Base-by-base conservation (phyloP, 2,888 invertebrate species). In the Sinhomidia bicolor region DNA sequence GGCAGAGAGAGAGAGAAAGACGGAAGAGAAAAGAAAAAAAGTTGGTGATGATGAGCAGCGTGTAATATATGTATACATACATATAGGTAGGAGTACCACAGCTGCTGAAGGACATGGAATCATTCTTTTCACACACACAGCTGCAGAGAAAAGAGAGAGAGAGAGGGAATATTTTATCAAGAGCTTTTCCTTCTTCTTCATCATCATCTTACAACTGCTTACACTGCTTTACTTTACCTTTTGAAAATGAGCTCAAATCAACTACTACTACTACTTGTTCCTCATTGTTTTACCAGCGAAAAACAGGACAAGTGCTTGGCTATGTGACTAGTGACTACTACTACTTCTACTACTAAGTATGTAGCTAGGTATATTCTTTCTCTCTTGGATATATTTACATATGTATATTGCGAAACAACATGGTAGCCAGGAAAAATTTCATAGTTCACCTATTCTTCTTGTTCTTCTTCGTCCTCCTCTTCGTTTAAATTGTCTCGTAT, bases 51-150 rank as follows among this genome's bases (percentile, higher is more conserved):
- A 82, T 76, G 85, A 85, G 36, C 51, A 71, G 62, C 65, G 20
- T 47, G 51, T n/a, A n/a, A n/a, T n/a, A n/a, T n/a, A 78, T 5
- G 60, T 4, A n/a, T n/a, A n/a, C 17, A 60, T 17, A 60, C 9
- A 14, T 60, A 9, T 17, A 60, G 47, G n/a, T 57, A 4, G 57
- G 10, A 17, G 17, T 36, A n/a, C 17, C 54, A 29, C 9, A 62
- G 76, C 54, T 65, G 62, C 74, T 85, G 36, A 85, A 85, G 84
- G 84, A 85, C 84, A 85, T 41, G 83, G 83, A 84, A 71, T 84
- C 32, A 23, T 65, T 47, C 51, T 60, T 68, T 17, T 68, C 12
- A 41, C 41, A 41, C 9, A 41, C 41, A 41, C 51, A 51, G 51
- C 5, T 14, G 10, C 23, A 60, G 23, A 14, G 14, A 2, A 60